Conservation (phyloP, 2,113 vertebrate species). For the Scalopus aquaticus region DNA sequence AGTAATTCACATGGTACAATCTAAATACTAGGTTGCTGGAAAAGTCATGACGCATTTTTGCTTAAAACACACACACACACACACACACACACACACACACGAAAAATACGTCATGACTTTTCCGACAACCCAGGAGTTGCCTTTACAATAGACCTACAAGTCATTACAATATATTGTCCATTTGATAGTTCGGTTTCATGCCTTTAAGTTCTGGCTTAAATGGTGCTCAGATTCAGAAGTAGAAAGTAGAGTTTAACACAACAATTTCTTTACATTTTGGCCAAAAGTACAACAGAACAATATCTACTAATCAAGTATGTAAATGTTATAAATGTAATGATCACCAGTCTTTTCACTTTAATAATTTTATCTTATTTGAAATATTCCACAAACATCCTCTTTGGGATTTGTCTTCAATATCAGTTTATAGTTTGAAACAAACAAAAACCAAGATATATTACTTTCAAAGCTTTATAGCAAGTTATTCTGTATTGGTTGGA, state of each 20-base stretch:
- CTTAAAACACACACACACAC: too few relatives aligned
- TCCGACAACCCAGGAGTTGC: too few relatives aligned
- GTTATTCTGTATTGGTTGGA: not conserved
- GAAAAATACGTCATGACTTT: too few relatives aligned
- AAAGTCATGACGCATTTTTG: too few relatives aligned
- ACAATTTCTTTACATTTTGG: not conserved
- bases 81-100: too few relatives aligned
- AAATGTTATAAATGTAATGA: not conserved
- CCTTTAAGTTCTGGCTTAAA: conserved; percentile 15
- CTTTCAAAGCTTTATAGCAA: not conserved
- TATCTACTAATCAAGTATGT: not conserved
- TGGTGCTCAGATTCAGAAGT: not conserved
- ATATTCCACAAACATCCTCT: not conserved
- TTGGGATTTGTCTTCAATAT: not conserved
- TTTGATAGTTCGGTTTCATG: not conserved
- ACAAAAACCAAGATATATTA: not conserved
- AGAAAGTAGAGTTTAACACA: not conserved
- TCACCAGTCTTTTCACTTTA: not conserved
- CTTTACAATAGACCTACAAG: not conserved
- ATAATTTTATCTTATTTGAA: not conserved
- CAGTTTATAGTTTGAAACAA: not conserved
- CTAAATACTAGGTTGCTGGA: not conserved
- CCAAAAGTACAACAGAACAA: not conserved
- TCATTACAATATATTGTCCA: not conserved
- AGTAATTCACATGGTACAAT: not conserved